phyloP scores from a whole-genome alignment of 2,888 invertebrate species.

The Neoitamus cyanurus region DNA sequence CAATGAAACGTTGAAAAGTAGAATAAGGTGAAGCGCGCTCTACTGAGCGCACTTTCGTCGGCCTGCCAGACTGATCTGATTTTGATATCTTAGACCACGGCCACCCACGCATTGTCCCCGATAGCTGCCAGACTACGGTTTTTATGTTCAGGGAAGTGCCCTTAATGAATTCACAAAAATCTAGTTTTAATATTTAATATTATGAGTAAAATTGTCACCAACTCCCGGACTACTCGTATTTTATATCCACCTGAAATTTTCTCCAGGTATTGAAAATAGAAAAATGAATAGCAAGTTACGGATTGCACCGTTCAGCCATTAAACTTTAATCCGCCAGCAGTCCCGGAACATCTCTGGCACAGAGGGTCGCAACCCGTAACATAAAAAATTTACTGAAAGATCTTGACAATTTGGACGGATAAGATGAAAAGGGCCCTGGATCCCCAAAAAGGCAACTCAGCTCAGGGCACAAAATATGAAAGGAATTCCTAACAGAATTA shows the following conservation, averaged over 20 bases:
- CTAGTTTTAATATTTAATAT: too few species aligned
- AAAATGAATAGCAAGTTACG: not conserved
- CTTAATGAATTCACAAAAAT: too few species aligned
- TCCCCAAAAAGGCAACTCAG: constrained; percentile 33
- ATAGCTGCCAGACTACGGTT: too few species aligned
- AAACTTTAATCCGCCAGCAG: not conserved
- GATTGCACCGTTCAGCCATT: not conserved
- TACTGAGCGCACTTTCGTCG: too few species aligned
- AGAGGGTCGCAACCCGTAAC: constrained; percentile 18
- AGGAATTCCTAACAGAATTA: constrained; percentile 36
- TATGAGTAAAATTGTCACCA: too few species aligned
- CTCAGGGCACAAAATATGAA: constrained; percentile 26
- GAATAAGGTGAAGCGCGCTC: too few species aligned
- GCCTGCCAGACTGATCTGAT: too few species aligned
- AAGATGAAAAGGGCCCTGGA: not conserved
- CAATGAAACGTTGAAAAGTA: too few species aligned
- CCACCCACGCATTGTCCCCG: too few species aligned
- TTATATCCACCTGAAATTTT: not conserved
- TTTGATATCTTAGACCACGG: too few species aligned
- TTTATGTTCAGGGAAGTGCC: too few species aligned
- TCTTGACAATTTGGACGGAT: constrained; percentile 28
- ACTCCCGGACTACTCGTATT: too few species aligned
- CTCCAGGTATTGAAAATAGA: not conserved
- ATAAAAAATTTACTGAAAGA: constrained; percentile 15
- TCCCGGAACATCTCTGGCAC: not conserved